Evolutionary conservation across 2,888 invertebrate genomes (phyloP).

Genomic region (Drosophila anceps): DNA sequence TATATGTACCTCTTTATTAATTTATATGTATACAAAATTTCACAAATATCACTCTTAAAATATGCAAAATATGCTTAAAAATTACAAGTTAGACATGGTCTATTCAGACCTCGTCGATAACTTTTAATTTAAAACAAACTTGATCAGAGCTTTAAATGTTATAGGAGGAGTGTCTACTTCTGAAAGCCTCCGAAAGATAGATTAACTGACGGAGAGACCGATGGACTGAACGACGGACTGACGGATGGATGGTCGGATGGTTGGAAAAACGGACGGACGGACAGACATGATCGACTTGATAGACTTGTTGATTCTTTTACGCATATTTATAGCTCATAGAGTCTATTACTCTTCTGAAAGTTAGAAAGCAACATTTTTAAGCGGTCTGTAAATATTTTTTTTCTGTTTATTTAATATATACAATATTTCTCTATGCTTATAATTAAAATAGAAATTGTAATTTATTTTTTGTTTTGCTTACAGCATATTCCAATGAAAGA

Average conservation of each 20-base stretch:
- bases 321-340: neutral
- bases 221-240: neutral
- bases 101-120: neutral
- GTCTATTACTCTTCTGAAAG: neutral
- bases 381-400: neutral
- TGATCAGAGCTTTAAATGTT: neutral
- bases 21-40: neutral
- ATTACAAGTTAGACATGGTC: neutral
- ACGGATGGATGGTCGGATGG: neutral
- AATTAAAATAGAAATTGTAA: neutral
- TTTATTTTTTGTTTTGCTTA: neutral
- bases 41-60: neutral
- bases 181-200: neutral
- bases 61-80: neutral
- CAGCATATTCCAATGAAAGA: slow-evolving; percentile 39
- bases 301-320: neutral
- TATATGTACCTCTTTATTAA: neutral
- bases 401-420: neutral
- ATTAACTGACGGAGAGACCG: too few species aligned
- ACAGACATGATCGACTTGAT: neutral
- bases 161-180: neutral
- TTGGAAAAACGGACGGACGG: neutral
- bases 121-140: neutral
- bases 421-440: neutral
- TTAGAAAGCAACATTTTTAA: neutral